A percentile compares a stretch with the other conserved stretches of the same genome.
Conservation (phyloP, 2,797 vertebrate species). For the Loriculus beryllinus region DNA sequence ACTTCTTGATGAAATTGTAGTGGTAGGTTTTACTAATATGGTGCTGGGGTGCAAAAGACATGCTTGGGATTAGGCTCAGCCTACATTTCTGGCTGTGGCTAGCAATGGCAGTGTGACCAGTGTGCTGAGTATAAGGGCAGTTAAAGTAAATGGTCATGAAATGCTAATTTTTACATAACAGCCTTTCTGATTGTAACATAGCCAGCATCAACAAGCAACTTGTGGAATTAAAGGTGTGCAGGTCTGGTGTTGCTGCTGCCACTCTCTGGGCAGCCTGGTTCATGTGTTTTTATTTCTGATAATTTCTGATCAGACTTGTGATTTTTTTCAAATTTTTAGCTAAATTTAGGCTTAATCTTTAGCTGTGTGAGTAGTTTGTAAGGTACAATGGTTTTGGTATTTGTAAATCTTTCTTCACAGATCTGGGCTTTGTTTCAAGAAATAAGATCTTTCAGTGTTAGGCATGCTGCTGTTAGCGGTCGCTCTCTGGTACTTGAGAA, state of each 20-base stretch:
- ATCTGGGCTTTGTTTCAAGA: background rate
- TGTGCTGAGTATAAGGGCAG: background rate
- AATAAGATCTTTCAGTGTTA: background rate
- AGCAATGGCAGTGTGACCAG: background rate
- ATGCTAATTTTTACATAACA: background rate
- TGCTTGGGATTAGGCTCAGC: fast-evolving
- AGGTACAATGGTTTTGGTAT: background rate
- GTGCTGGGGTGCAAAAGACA: background rate
- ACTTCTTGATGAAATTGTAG: background rate
- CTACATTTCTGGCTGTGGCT: background rate
- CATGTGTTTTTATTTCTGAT: background rate
- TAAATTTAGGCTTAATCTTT: background rate
- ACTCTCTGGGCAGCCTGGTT: background rate
- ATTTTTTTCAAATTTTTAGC: background rate
- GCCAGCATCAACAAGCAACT: background rate
- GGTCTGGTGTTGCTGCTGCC: background rate
- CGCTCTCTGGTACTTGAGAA: background rate
- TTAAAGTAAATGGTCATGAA: background rate
- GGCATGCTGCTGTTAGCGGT: background rate
- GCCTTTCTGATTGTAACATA: background rate
- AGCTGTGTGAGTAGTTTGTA: background rate
- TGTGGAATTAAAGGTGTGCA: background rate
- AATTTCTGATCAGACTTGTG: background rate
- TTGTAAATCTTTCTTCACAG: background rate
- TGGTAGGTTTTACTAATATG: background rate